Evolutionary conservation across 2,888 invertebrate species (phyloP).

Genomic region (Drosophila heteroneura): DNA sequence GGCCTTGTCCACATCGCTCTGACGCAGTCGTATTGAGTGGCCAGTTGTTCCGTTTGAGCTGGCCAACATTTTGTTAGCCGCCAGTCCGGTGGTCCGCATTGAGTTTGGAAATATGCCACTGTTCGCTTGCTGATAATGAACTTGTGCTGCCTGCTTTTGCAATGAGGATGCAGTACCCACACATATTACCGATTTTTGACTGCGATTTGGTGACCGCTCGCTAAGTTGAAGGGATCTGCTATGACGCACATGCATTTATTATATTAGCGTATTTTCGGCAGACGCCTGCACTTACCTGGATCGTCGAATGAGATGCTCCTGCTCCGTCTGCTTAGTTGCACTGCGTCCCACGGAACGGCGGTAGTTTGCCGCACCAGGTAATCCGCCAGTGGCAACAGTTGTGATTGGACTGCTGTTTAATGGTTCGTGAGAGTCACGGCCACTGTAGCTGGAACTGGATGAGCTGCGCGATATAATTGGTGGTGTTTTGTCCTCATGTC

Average conservation of each 20-base stretch:
- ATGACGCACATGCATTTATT: conserved; percentile 10
- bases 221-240: conserved; percentile 88
- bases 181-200: conserved; percentile 83
- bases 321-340: conserved; percentile 78
- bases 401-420: conserved; percentile 43
- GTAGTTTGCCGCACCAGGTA: conserved; percentile 50
- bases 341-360: conserved; percentile 79
- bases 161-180: conserved; percentile 64
- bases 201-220: conserved; percentile 86
- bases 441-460: conserved; percentile 85
- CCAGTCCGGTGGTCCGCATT: conserved; percentile 66
- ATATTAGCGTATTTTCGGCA: not conserved
- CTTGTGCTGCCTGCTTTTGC: conserved; percentile 21
- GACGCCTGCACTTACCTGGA: conserved; percentile 80
- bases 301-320: conserved; percentile 84
- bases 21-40: conserved; percentile 54
- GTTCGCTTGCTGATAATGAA: conserved; percentile 65
- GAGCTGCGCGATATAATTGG: conserved; percentile 84
- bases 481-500: conserved; percentile 81
- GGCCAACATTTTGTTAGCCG: conserved; percentile 58
- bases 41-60: conserved; percentile 42
- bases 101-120: conserved; percentile 76
- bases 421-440: conserved; percentile 73
- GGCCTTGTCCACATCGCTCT: conserved; percentile 83
- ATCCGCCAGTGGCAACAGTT: conserved; percentile 14